Base-by-base conservation (phyloP, 2,797 vertebrate species). In the Cygnus olor region DNA sequence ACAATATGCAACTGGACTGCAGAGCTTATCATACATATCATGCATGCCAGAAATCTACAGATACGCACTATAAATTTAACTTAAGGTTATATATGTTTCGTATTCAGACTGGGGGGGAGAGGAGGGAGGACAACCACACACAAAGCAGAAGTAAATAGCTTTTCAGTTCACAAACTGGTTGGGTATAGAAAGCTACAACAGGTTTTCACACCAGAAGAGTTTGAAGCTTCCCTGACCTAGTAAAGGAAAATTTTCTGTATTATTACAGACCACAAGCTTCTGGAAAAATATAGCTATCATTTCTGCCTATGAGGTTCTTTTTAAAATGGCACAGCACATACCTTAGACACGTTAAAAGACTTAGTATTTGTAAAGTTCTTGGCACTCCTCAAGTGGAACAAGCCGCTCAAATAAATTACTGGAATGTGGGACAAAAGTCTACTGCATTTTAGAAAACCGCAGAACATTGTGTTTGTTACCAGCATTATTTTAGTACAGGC, bases 281-380 rank as follows among this genome's bases (percentile, higher is more conserved):
- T 78, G 85, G 64, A 90, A 91, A 96, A 90, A 94, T 73, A 74
- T 4, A 87, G 30, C 38, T 94, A 89, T 65, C 71, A 69, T 74
- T 95, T 95, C 94, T 94, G 93, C 76, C 71, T 76, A 49, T 11
- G 69, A 91, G 61, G 53, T 64, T 88, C 71, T 95, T 95, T 87
- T 69, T 78, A 44, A 89, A 96, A 95, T 40, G 83, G 85, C 85
- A 93, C 4, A 1, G 86, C 72, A 82, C 79, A 94, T 96, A 94
- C 76, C 79, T 94, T 71, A 80, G 87, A 73, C 81, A 96, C 13
- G 71, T 85, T 87, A 94, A 95, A 96, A 94, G 93, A 61, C 81
- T 95, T 65, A 92, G 61, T 80, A 94, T 95, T 94, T 94, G 94
- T 90, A 54, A 94, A 90, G 74, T 91, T 93, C 93, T 92, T 97